Conservation (phyloP, 2,113 vertebrate genomes). For the Ranitomeya variabilis region DNA sequence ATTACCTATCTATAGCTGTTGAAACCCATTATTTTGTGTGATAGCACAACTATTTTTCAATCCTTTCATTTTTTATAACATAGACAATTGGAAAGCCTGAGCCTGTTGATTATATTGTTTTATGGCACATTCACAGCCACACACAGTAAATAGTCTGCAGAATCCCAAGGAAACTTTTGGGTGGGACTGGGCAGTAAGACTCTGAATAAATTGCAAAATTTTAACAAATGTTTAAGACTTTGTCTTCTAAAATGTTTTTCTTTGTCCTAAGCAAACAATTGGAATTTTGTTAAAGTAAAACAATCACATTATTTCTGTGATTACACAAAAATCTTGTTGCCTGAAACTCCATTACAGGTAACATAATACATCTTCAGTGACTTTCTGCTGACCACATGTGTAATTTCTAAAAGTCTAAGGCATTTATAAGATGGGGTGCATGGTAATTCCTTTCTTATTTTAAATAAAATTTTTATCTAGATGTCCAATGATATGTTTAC, state of each 20-base stretch:
- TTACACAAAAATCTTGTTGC: background rate
- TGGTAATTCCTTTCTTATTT: background rate
- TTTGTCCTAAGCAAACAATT: slow-evolving; percentile 28
- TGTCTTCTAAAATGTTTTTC: slow-evolving; percentile 9
- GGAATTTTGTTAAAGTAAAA: slow-evolving; percentile 31
- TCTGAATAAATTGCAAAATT: slow-evolving; percentile 1
- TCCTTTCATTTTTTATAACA: background rate
- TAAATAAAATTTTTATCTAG: background rate
- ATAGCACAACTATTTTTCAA: slow-evolving; percentile 40
- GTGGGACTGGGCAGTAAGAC: background rate
- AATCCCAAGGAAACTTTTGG: background rate
- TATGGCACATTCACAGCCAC: slow-evolving; percentile 1
- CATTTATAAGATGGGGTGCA: background rate
- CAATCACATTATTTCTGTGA: background rate
- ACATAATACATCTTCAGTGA: slow-evolving; percentile 3
- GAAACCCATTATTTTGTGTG: slow-evolving; percentile 32
- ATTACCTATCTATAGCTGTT: slow-evolving; percentile 49
- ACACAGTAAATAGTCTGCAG: background rate
- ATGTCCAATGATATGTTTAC: background rate
- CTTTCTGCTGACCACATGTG: background rate
- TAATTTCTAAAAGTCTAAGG: background rate
- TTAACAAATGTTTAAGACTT: background rate
- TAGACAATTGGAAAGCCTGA: background rate
- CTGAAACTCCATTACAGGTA: slow-evolving; percentile 15
- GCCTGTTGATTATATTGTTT: background rate